Evolutionary conservation across 2,797 vertebrate genomes (phyloP), one percentile per base, ranked within the genome.

Genomic region (Morelia viridis): DNA sequence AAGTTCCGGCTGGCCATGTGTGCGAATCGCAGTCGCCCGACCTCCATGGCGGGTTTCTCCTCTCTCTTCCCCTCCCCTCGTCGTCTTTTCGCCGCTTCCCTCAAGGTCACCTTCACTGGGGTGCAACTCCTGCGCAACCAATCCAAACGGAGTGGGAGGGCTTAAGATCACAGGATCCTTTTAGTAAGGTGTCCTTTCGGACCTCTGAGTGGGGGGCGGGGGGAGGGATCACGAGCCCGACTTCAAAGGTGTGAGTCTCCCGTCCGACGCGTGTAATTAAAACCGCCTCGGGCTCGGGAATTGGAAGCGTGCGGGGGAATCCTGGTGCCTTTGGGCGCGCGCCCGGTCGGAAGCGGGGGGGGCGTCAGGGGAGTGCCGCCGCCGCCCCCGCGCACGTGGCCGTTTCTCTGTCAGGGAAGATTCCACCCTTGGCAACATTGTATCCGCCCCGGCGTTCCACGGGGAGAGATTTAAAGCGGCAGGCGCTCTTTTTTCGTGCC

Each of bases 51-150:
- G 4, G 35, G 1, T 3, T 0, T 24, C 28, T 61, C 1, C 15
- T 28, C 62, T 10, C 28, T 4, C 9, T 4, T 13, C 61, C 41
- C 53, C 12, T 87, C 41, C n/a, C 5, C 12, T 64, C 65, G 1
- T 12, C 56, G 46, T 35, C 57, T 46, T 65, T 60, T 26, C 56
- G 11, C 86, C 68, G 11, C 86, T 56, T 28, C 60, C 87, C 19
- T 91, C 93, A 94, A 96, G 95, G 95, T 96, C 35, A 96, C 95
- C 94, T 96, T 96, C 95, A 93, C 4, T 35, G 89, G 92, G 90
- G 85, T 85, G 91, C 87, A 89, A 31, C n/a, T 64, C 61, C 85
- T 3, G 35, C 88, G 65, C 90, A 64, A 89, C 92, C 91, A 76
- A 85, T 88, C 28, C 56, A 13, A 46, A 61, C 58, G 17, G 85